Evolutionary conservation across 2,113 vertebrate genomes (phyloP).

Genomic region (Holacanthus passer): DNA sequence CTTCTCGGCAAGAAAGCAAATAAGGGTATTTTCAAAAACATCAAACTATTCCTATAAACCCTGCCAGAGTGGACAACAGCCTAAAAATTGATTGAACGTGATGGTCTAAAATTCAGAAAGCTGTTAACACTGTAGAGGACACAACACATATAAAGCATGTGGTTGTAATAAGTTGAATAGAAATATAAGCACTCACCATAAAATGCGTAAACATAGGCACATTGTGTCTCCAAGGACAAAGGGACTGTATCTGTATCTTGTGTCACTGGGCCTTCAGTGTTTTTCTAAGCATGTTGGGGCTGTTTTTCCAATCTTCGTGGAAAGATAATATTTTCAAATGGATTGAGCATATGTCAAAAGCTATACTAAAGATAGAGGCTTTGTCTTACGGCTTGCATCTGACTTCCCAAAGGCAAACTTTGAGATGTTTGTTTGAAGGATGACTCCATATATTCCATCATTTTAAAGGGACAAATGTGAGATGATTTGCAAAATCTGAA

Average conservation of each 20-base stretch:
- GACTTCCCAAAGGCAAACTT: too few relatives aligned
- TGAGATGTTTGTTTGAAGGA: too few relatives aligned
- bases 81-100: neutral
- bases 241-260: neutral
- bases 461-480: neutral
- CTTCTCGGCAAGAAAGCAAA: neutral
- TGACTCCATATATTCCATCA: too few relatives aligned
- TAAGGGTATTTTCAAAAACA: neutral
- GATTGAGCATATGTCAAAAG: neutral
- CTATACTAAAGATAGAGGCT: neutral
- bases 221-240: neutral
- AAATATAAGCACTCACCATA: constrained; percentile 1
- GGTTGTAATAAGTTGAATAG: neutral
- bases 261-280: neutral
- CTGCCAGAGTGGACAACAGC: neutral
- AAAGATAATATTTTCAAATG: neutral
- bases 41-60: neutral
- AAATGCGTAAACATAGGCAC: neutral
- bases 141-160: neutral
- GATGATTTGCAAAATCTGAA: neutral
- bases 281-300: neutral
- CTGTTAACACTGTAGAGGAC: neutral
- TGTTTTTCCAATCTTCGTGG: neutral
- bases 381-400: too few relatives aligned
- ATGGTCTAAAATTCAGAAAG: neutral